phyloP scores from a whole-genome alignment of 2,797 vertebrate species.

The Serranus cabrilla region DNA sequence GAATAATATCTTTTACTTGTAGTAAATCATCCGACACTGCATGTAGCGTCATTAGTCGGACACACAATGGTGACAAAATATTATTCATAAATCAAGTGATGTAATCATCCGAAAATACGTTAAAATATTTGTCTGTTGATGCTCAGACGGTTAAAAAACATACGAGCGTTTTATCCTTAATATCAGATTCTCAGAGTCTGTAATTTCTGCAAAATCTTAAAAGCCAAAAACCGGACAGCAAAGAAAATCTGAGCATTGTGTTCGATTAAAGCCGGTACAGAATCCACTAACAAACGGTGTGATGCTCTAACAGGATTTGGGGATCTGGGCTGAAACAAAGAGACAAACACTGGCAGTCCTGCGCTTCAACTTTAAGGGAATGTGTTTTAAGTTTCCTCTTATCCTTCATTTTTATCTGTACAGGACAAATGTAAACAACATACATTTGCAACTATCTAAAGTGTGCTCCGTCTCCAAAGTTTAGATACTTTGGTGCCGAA shows the following conservation, averaged over 20 bases:
- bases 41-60: not conserved
- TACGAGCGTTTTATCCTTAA: not conserved
- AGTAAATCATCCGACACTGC: no score
- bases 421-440: no score
- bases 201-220: not conserved
- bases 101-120: no score
- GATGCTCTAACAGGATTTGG: conserved; percentile 8
- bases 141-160: no score
- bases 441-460: no score
- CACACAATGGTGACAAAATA: not conserved
- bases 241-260: not conserved
- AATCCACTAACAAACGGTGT: not conserved
- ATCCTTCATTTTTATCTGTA: not conserved
- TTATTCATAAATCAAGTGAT: not conserved
- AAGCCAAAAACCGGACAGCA: not conserved
- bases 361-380: conserved; percentile 1
- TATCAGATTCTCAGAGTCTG: not conserved
- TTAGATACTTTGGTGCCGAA: conserved; percentile 11
- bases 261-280: not conserved
- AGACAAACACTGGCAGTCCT: conserved; percentile 4
- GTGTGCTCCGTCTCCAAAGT: not conserved
- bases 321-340: conserved; percentile 1
- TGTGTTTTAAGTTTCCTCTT: not conserved
- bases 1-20: no score
- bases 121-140: no score